Evolutionary conservation across 2,888 invertebrate species (phyloP).

Genomic region (Willowsia nigromaculata): DNA sequence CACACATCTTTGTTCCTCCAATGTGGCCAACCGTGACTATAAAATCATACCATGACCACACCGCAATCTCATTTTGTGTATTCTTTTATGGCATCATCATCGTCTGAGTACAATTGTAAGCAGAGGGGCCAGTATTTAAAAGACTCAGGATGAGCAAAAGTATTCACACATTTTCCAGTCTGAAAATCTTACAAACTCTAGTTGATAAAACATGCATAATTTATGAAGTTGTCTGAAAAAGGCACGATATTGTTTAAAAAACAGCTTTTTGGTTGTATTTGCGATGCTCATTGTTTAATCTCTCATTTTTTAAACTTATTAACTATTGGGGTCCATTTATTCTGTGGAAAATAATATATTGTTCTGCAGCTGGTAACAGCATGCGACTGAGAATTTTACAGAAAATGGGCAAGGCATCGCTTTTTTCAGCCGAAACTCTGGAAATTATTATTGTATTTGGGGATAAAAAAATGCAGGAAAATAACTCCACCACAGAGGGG

Average conservation of each 20-base stretch:
- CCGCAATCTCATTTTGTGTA: too few relatives aligned
- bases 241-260: background rate
- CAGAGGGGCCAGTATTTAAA: too few relatives aligned
- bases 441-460: background rate
- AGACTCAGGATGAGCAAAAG: background rate
- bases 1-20: background rate
- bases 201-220: conserved; percentile 41
- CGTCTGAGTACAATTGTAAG: too few relatives aligned
- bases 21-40: background rate
- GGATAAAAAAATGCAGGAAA: background rate
- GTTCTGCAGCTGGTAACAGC: background rate
- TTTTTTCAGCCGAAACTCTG: background rate
- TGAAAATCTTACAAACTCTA: background rate
- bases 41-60: background rate
- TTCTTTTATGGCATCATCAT: too few relatives aligned
- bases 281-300: conserved; percentile 13
- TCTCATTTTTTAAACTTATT: background rate
- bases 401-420: conserved; percentile 11
- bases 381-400: background rate
- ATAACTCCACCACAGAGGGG: background rate
- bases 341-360: background rate
- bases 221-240: conserved; percentile 46
- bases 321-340: background rate
- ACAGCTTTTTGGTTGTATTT: background rate
- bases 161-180: background rate